Percentiles rank a stretch among this genome's conserved stretches.
Conservation (phyloP, 2,113 vertebrate species). For the Uria lomvia region DNA sequence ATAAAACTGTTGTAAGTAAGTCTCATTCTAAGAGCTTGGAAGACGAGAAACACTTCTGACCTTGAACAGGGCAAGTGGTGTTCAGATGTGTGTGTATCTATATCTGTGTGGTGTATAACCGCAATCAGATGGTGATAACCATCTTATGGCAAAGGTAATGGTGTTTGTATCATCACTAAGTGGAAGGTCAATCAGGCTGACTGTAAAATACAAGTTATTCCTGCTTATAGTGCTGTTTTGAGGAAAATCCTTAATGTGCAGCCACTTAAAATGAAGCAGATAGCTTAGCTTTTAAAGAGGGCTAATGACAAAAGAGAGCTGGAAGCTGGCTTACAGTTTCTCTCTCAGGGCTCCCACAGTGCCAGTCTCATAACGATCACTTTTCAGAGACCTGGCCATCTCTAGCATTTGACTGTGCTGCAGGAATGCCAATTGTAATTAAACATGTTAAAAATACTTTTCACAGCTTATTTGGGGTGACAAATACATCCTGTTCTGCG, state of each 20-base stretch:
- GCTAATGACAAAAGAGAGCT: background rate
- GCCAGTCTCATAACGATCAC: background rate
- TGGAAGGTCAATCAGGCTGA: background rate
- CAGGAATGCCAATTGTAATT: background rate
- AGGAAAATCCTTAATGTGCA: background rate
- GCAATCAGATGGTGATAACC: background rate
- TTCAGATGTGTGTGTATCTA: background rate
- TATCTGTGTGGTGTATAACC: background rate
- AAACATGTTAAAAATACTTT: constrained; percentile 8
- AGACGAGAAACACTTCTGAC: background rate
- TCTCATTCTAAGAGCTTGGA: background rate
- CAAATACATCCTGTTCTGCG: background rate
- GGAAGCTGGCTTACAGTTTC: background rate
- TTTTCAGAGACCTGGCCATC: background rate
- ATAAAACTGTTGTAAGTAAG: background rate
- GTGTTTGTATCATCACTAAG: background rate
- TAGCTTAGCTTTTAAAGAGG: background rate
- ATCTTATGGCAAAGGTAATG: background rate
- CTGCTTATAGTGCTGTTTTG: background rate
- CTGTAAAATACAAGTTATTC: background rate
- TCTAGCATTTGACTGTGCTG: background rate
- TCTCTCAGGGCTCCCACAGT: background rate
- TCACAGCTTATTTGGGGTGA: background rate
- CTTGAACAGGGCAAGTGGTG: background rate
- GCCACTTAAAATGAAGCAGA: background rate